Evolutionary conservation across 2,888 invertebrate genomes (phyloP).

Genomic region (Alloscopus bannaensis): DNA sequence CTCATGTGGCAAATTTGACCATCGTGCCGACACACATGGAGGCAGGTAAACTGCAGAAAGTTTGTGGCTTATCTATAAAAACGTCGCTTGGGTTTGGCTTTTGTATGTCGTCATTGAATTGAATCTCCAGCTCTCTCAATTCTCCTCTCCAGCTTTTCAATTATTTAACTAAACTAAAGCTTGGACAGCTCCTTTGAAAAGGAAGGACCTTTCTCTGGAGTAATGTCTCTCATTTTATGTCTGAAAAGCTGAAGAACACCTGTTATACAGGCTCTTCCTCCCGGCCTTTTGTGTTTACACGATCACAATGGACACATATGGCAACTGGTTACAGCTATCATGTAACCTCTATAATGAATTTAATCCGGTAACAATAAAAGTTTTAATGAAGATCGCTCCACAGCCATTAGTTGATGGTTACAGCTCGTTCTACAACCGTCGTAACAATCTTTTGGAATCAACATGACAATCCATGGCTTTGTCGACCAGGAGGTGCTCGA

Average conservation of each 20-base stretch:
- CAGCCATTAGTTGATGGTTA: not conserved
- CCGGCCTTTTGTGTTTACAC: not conserved
- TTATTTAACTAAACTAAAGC: constrained; percentile 3
- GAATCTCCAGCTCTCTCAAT: not conserved
- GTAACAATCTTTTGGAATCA: not conserved
- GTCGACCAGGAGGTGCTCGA: not conserved
- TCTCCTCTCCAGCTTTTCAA: not conserved
- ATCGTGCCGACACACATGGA: not conserved
- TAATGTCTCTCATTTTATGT: not conserved
- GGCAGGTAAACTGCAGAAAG: not conserved
- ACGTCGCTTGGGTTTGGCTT: not conserved
- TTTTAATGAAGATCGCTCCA: constrained; percentile 21
- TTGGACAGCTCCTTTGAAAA: not conserved
- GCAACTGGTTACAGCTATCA: not conserved
- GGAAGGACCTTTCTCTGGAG: not conserved
- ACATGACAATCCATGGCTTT: not conserved
- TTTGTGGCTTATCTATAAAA: not conserved
- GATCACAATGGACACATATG: not conserved
- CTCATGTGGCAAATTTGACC: not conserved
- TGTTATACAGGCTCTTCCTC: not conserved
- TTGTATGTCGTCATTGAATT: constrained; percentile 10
- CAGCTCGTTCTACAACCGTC: constrained; percentile 14
- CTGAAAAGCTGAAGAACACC: not conserved
- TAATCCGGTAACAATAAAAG: constrained; percentile 14
- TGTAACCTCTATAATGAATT: constrained; percentile 1